Base-by-base conservation (phyloP, 2,113 vertebrate genomes). In the Pogona vitticeps region DNA sequence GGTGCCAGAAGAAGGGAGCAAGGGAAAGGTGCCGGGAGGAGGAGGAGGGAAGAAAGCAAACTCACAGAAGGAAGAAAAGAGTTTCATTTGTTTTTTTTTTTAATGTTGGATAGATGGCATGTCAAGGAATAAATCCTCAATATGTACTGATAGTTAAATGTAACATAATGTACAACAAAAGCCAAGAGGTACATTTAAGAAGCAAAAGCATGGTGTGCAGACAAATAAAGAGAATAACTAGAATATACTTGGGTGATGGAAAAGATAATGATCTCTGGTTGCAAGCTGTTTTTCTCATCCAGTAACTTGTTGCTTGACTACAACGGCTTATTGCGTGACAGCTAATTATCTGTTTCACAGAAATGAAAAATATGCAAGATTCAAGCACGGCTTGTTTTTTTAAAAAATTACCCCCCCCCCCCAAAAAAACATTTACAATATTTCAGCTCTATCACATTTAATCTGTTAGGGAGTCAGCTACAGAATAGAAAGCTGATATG, bases 391-490 rank as follows among this genome's bases (percentile, higher is more conserved):
- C 10, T 21, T 58, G 28, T 23, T 52, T 71, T 26, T 52, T 71
- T 26, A 71, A 20, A 68, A 31, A 46, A 59, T 28, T 52, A 10
- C 46, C 7, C 38, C n/a, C n/a, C n/a, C n/a, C n/a, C n/a, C n/a
- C n/a, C n/a, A 65, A 71, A 9, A 58, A 82, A 58, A 36, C 20
- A 42, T 26, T 73, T 70, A 73, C 71, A 67, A 42, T 15, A 56
- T 76, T 80, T 86, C 67, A 81, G 21, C 23, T 73, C 46, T 42
- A 81, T 75, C 79, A 76, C 81, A 68, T 87, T 87, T 82, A 75
- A 87, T 87, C 70, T 87, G 59, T 67, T 87, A 82, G 23, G n/a
- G 58, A 82, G 78, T 82, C 70, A 82, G 3, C 31, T 67, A 7
- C 59, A 38, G 70, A 76, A 42, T 23, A 15, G 59, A 52, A 3